These are phyloP conservation scores for Drosophila guanche DNA, from an alignment of 1,140 invertebrate genomes.

Conservation along the genomic window DNA sequence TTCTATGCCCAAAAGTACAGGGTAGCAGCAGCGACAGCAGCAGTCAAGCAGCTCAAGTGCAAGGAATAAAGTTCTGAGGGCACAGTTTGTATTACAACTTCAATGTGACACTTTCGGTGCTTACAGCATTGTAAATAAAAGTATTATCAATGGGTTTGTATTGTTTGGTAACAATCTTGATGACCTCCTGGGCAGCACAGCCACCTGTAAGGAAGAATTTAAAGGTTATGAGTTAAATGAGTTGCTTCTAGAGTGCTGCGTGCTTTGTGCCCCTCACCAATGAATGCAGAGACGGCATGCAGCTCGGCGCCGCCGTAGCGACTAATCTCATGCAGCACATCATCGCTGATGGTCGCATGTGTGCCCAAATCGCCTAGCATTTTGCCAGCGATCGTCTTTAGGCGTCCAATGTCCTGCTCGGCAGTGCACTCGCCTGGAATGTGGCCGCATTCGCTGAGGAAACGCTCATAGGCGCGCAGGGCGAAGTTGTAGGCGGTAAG, in stretches of 20 bases:
- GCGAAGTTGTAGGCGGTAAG: conserved; percentile 96
- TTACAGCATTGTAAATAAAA: conserved; percentile 97
- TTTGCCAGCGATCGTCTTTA: conserved; percentile 92
- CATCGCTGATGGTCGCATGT: conserved; percentile 92
- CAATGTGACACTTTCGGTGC: conserved; percentile 90
- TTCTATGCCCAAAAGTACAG: conserved; percentile 63
- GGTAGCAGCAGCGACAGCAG: background rate
- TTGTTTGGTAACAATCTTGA: conserved; percentile 98
- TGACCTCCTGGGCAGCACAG: conserved; percentile 96
- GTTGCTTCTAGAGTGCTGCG: background rate
- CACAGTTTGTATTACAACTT: conserved; percentile 53
- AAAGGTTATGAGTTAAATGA: background rate
- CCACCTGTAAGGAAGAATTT: conserved; percentile 86
- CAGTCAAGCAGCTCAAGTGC: conserved; percentile 3
- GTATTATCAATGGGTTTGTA: conserved; percentile 98
- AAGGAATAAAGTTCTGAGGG: background rate
- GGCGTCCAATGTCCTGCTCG: conserved; percentile 93
- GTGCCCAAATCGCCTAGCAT: conserved; percentile 94
- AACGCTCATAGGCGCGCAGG: conserved; percentile 94
- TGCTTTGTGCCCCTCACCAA: conserved; percentile 85
- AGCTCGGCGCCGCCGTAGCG: conserved; percentile 96
- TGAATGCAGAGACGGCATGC: conserved; percentile 97
- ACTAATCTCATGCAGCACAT: conserved; percentile 97
- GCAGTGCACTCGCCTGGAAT: conserved; percentile 96
- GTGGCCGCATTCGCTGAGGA: conserved; percentile 93